A percentile compares a stretch with the other conserved stretches of the same genome.
Evolutionary conservation across 2,113 vertebrate genomes (phyloP).

Genomic region (Gavialis gangeticus): DNA sequence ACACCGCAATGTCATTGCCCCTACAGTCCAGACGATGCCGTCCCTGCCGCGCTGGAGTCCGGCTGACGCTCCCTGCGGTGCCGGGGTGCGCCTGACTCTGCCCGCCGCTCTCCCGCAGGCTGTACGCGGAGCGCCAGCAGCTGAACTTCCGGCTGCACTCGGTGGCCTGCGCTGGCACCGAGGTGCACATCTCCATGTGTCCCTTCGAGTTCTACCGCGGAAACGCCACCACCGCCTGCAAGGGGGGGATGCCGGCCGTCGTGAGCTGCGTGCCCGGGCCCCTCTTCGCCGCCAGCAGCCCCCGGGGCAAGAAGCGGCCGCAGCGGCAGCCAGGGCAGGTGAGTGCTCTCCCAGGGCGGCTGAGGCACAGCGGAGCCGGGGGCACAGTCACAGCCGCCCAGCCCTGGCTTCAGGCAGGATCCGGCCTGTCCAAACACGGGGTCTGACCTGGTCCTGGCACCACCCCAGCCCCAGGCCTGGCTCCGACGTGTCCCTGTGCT

Average conservation of each 20-base stretch:
- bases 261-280: constrained; percentile 92
- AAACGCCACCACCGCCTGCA: constrained; percentile 82
- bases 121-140: constrained; percentile 88
- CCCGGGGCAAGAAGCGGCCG: constrained; percentile 85
- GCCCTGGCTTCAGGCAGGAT: too few relatives aligned
- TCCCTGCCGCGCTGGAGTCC: too few relatives aligned
- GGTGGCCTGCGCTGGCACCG: constrained; percentile 88
- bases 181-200: constrained; percentile 93
- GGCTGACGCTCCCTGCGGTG: neutral
- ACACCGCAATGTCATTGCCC: too few relatives aligned
- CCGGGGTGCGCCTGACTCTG: neutral
- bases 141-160: constrained; percentile 87
- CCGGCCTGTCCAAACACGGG: too few relatives aligned
- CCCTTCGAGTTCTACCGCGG: constrained; percentile 87
- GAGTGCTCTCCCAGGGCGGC: neutral
- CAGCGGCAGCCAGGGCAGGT: constrained; percentile 78
- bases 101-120: constrained; percentile 72
- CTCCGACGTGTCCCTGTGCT: neutral
- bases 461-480: rapidly evolving
- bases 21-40: too few relatives aligned
- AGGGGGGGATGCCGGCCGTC: constrained; percentile 83
- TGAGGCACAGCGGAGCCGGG: neutral
- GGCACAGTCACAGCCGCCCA: rapidly evolving
- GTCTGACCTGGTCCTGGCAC: neutral
- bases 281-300: constrained; percentile 73